phyloP scores from a whole-genome alignment of 2,797 vertebrate genomes.

The Megaceryle alcyon region DNA sequence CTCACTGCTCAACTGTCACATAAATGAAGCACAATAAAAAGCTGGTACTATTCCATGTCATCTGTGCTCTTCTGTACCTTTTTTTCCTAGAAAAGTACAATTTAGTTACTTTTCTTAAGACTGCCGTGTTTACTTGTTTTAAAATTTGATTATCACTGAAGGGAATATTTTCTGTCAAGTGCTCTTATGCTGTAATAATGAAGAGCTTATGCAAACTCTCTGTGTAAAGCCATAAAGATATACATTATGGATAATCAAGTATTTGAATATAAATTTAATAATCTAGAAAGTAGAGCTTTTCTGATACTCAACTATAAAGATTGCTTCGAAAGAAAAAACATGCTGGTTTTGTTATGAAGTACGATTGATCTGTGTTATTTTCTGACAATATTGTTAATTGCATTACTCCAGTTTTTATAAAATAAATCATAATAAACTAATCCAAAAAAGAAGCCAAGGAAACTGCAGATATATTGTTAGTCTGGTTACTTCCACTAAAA shows the following conservation, averaged over 20 bases:
- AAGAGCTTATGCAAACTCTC: neutral
- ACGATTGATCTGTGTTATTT: neutral
- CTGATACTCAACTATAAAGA: neutral
- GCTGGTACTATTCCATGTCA: neutral
- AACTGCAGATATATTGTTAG: neutral
- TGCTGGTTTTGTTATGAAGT: neutral
- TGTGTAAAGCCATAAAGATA: neutral
- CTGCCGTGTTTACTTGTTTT: neutral
- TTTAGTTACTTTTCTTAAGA: neutral
- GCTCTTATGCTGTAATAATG: neutral
- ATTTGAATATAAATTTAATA: neutral
- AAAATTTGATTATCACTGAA: neutral
- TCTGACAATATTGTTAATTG: neutral
- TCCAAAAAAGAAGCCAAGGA: neutral
- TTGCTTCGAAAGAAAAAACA: neutral
- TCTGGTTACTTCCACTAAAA: neutral
- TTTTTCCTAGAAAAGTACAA: neutral
- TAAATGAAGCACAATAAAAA: constrained; percentile 7
- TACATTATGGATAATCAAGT: neutral
- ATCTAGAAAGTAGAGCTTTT: neutral
- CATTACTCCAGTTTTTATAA: neutral
- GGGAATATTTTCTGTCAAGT: neutral
- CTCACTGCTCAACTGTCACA: neutral
- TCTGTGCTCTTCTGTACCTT: neutral
- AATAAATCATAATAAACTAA: neutral